These are phyloP conservation scores for Oncopodura yosiiana DNA, from an alignment of 1,140 invertebrate genomes.

Conservation along the genomic window DNA sequence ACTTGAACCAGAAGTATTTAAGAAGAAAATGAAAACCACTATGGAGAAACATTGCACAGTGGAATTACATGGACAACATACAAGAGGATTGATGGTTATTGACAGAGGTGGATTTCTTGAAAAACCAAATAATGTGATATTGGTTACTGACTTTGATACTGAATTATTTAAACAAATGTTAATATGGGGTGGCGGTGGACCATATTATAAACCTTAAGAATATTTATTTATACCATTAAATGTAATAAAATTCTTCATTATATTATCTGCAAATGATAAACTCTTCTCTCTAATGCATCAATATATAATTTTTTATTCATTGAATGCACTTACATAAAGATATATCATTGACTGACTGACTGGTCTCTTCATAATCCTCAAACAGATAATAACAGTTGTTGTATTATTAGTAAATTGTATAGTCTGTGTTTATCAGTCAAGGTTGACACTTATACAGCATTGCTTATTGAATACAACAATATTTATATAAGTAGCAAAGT, in stretches of 20 bases:
- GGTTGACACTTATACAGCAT: too few relatives aligned
- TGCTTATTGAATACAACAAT: too few relatives aligned
- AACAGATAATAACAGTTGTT: too few relatives aligned
- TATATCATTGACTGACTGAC: too few relatives aligned
- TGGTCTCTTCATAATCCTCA: too few relatives aligned
- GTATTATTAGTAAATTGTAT: too few relatives aligned
- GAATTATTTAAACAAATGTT: slow-evolving; percentile 44
- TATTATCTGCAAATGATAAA: too few relatives aligned
- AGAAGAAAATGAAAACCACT: slow-evolving; percentile 5
- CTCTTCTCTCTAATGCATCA: too few relatives aligned
- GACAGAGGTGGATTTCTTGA: slow-evolving; percentile 41
- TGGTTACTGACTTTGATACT: slow-evolving; percentile 46
- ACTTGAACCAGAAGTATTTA: slow-evolving; percentile 37
- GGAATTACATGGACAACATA: slow-evolving; percentile 47
- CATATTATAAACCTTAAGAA: slow-evolving; percentile 14
- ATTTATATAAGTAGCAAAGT: too few relatives aligned
- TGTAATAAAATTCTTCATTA: not conserved
- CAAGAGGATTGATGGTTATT: slow-evolving; percentile 51
- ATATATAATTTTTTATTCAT: too few relatives aligned
- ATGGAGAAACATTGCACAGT: slow-evolving; percentile 40
- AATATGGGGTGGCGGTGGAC: slow-evolving; percentile 35
- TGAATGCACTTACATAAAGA: too few relatives aligned
- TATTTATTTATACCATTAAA: not conserved
- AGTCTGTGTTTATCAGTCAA: too few relatives aligned
- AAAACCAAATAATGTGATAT: slow-evolving; percentile 43